Evolutionary conservation across 2,888 invertebrate species (phyloP).

Genomic region (Sesia apiformis): DNA sequence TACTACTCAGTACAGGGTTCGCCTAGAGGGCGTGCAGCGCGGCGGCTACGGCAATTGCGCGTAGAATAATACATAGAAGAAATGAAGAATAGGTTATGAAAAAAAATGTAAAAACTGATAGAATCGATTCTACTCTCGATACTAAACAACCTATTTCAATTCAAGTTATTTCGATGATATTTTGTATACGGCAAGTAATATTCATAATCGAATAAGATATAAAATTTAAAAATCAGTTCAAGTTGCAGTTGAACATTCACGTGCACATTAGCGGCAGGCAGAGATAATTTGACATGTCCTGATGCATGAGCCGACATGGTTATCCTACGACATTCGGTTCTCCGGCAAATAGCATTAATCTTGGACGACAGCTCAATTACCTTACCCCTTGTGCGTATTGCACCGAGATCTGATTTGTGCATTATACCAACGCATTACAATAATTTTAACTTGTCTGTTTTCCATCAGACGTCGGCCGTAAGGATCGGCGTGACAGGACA

Average conservation of each 20-base stretch:
- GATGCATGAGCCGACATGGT: slow-evolving; percentile 18
- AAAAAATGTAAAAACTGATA: too few species aligned
- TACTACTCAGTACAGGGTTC: too few species aligned
- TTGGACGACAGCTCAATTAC: slow-evolving; percentile 62
- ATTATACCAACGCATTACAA: slow-evolving; percentile 14
- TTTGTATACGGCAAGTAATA: too few species aligned
- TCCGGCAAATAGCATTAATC: slow-evolving; percentile 49
- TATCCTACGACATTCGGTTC: slow-evolving; percentile 24
- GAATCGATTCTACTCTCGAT: too few species aligned
- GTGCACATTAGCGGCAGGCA: background rate
- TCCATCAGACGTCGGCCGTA: slow-evolving; percentile 21
- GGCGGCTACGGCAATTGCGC: too few species aligned
- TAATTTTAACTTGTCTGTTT: slow-evolving; percentile 31
- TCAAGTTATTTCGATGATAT: too few species aligned
- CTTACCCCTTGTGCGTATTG: slow-evolving; percentile 12
- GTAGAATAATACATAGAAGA: too few species aligned
- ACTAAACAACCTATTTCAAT: too few species aligned
- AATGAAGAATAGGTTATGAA: too few species aligned
- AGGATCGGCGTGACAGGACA: background rate
- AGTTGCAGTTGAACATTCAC: background rate
- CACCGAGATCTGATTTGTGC: slow-evolving; percentile 2
- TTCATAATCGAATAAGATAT: background rate
- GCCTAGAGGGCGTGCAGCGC: too few species aligned
- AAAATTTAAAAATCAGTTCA: background rate
- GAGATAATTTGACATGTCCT: slow-evolving; percentile 37